These are phyloP conservation scores for Cybosia mesomella DNA, from an alignment of 2,888 invertebrate genomes.

Conservation along the genomic window DNA sequence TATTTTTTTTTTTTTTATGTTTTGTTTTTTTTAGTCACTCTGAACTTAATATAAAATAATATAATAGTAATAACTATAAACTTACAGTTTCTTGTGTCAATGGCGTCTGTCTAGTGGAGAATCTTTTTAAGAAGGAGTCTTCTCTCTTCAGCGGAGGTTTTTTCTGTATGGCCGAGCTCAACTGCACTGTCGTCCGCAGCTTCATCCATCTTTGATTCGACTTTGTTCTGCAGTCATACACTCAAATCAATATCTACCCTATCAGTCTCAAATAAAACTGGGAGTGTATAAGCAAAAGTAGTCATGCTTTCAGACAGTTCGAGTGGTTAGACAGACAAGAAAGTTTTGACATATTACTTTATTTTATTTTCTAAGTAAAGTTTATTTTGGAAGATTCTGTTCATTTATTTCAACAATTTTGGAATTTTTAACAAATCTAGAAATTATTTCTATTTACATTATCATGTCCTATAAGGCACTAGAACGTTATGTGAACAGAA, in stretches of 20 bases:
- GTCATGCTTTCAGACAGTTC: slow-evolving; percentile 67
- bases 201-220: slow-evolving; percentile 99
- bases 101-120: slow-evolving; percentile 96
- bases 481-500: slow-evolving; percentile 60
- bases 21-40: neutral
- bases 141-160: slow-evolving; percentile 96
- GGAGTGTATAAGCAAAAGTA: slow-evolving; percentile 62
- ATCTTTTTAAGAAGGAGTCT: slow-evolving; percentile 97
- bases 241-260: slow-evolving; percentile 44
- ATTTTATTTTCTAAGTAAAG: slow-evolving; percentile 40
- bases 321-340: slow-evolving; percentile 48
- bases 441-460: slow-evolving; percentile 47
- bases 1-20: no score
- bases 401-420: slow-evolving; percentile 40
- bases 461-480: slow-evolving; percentile 56
- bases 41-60: neutral
- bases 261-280: slow-evolving; percentile 31
- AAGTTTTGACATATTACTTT: slow-evolving; percentile 44
- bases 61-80: slow-evolving; percentile 26
- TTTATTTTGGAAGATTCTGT: slow-evolving; percentile 48
- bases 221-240: slow-evolving; percentile 90
- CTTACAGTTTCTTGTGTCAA: slow-evolving; percentile 93
- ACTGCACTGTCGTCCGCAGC: slow-evolving; percentile 96
- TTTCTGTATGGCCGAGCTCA: slow-evolving; percentile 95
- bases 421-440: slow-evolving; percentile 23